Evolutionary conservation across 2,113 vertebrate species (phyloP).

Genomic region (Bagarius yarrelli): DNA sequence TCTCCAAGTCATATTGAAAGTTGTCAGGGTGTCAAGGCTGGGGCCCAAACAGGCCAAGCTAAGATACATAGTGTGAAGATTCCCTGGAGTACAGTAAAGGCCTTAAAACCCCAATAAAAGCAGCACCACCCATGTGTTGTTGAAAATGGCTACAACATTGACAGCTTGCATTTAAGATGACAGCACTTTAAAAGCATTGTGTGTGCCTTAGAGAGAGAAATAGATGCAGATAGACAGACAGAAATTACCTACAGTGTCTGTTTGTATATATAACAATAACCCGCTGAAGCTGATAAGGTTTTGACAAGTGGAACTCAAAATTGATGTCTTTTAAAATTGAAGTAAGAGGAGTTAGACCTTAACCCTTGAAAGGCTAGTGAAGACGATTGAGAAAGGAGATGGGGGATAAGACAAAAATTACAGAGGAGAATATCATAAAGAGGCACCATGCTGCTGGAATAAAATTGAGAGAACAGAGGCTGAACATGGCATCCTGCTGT

Average conservation of each 20-base stretch:
- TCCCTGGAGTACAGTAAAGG: slow-evolving; percentile 37
- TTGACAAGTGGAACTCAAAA: slow-evolving; percentile 1
- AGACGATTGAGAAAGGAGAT: slow-evolving; percentile 28
- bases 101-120: slow-evolving; percentile 25
- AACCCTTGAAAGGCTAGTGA: slow-evolving; percentile 27
- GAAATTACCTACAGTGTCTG: background rate
- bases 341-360: background rate
- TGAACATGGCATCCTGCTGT: slow-evolving; percentile 47
- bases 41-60: slow-evolving; percentile 37
- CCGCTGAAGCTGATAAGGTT: slow-evolving; percentile 3
- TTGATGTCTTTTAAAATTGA: background rate
- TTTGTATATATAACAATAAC: slow-evolving; percentile 12
- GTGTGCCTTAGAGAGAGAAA: background rate
- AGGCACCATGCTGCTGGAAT: slow-evolving; percentile 44
- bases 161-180: slow-evolving; percentile 16
- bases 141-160: slow-evolving; percentile 32
- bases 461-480: slow-evolving; percentile 46
- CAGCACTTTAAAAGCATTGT: background rate
- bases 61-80: slow-evolving; percentile 42
- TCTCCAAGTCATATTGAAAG: slow-evolving; percentile 42
- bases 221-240: background rate
- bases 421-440: slow-evolving; percentile 52
- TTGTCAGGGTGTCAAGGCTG: slow-evolving; percentile 51
- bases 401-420: slow-evolving; percentile 50
- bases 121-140: slow-evolving; percentile 26